phyloP scores from a whole-genome alignment of 2,888 invertebrate genomes.

The Belgica antarctica region DNA sequence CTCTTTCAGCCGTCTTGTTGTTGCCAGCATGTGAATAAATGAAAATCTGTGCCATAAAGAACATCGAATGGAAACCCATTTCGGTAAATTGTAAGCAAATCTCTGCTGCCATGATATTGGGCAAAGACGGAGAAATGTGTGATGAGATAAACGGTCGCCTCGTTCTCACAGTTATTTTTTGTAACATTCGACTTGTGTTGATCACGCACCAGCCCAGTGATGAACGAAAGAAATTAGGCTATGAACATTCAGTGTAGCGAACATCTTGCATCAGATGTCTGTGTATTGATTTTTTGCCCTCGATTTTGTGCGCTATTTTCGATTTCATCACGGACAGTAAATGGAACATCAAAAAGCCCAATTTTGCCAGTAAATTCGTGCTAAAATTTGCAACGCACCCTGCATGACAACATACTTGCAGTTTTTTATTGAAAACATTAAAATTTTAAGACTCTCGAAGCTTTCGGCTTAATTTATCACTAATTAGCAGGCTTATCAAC shows the following conservation, averaged over 20 bases:
- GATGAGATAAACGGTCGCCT: constrained; percentile 6
- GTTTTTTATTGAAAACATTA: background rate
- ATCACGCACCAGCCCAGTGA: constrained; percentile 26
- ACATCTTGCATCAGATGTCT: constrained; percentile 2
- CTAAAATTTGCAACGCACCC: background rate
- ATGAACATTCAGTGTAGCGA: background rate
- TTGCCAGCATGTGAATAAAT: background rate
- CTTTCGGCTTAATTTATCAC: background rate
- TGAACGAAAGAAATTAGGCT: background rate
- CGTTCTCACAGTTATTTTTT: background rate
- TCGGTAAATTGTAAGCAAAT: constrained; percentile 41
- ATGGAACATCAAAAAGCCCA: background rate
- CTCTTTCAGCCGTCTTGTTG: background rate
- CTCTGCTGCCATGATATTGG: constrained; percentile 13
- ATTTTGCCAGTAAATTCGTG: background rate
- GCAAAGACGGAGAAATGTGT: background rate
- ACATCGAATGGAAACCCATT: constrained; percentile 36
- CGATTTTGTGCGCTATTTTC: background rate
- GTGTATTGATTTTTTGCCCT: background rate
- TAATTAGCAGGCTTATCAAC: background rate
- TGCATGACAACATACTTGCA: background rate
- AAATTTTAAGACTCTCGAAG: background rate
- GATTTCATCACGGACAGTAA: background rate
- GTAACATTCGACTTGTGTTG: constrained; percentile 25
- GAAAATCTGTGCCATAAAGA: constrained; percentile 35